Conservation (phyloP, 2,797 vertebrate genomes). For the Acipenser oxyrinchus region DNA sequence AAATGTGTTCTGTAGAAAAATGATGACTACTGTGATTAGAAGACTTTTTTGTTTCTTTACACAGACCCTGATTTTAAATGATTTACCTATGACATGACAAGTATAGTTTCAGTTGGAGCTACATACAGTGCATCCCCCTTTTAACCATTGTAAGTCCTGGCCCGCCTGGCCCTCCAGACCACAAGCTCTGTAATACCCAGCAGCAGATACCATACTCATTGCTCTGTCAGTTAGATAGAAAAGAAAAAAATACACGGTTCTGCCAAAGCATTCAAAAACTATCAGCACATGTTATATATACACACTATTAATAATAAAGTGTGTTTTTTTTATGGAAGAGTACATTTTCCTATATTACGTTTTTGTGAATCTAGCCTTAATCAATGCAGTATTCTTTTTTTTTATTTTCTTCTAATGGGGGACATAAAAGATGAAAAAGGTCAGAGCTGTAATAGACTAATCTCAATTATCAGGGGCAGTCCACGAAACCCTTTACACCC, state of each 20-base stretch:
- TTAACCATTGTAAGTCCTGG: too few relatives aligned
- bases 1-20: too few relatives aligned
- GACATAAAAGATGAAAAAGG: constrained; percentile 93
- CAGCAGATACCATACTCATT: constrained; percentile 12
- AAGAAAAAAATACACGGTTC: background rate
- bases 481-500: constrained; percentile 72
- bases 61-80: too few relatives aligned
- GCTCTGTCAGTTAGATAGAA: constrained; percentile 7
- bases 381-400: constrained; percentile 32
- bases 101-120: too few relatives aligned
- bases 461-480: constrained; percentile 86
- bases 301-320: constrained; percentile 40
- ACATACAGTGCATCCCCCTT: too few relatives aligned
- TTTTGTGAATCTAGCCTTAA: constrained; percentile 22
- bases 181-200: too few relatives aligned
- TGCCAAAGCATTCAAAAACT: background rate
- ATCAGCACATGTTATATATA: constrained; percentile 21
- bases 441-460: constrained; percentile 93
- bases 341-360: constrained; percentile 27
- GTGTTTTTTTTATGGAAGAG: constrained; percentile 39
- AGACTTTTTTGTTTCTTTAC: too few relatives aligned
- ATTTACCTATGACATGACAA: too few relatives aligned
- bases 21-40: too few relatives aligned
- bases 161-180: too few relatives aligned
- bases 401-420: constrained; percentile 41